These are phyloP conservation scores for Momotus momota DNA, from an alignment of 2,797 vertebrate genomes.

Conservation along the genomic window DNA sequence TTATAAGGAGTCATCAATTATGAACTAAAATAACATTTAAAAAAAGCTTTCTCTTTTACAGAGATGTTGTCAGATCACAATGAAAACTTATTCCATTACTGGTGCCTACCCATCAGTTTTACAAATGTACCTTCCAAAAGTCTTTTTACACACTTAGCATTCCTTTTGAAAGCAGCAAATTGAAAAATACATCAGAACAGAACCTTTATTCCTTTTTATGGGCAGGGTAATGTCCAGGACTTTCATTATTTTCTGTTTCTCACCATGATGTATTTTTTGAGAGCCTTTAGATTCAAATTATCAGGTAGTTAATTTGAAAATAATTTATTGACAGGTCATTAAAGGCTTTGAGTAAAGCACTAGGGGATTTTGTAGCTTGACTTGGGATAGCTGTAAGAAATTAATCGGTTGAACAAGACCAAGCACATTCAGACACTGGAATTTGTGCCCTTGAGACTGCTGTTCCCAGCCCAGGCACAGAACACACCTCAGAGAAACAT, in stretches of 20 bases:
- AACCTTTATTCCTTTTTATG: background rate
- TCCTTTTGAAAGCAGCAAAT: background rate
- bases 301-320: conserved; percentile 49
- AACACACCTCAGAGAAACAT: conserved; percentile 75
- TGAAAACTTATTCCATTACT: background rate
- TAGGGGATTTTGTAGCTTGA: conserved; percentile 7
- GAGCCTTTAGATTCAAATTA: conserved; percentile 21
- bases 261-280: background rate
- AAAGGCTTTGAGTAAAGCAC: conserved; percentile 17
- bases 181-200: background rate
- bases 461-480: conserved; percentile 63
- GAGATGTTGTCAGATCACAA: background rate
- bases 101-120: background rate
- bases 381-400: conserved; percentile 50
- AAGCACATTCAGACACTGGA: conserved; percentile 67
- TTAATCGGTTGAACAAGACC: conserved; percentile 69
- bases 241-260: background rate
- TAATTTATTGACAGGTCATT: conserved; percentile 19
- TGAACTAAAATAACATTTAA: background rate
- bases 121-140: background rate
- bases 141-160: background rate
- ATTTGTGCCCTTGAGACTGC: conserved; percentile 73
- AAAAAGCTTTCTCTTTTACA: background rate
- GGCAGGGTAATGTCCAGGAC: background rate
- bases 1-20: background rate